Evolutionary conservation across 1,140 invertebrate species (phyloP).

Genomic region (Mamestra configurata): DNA sequence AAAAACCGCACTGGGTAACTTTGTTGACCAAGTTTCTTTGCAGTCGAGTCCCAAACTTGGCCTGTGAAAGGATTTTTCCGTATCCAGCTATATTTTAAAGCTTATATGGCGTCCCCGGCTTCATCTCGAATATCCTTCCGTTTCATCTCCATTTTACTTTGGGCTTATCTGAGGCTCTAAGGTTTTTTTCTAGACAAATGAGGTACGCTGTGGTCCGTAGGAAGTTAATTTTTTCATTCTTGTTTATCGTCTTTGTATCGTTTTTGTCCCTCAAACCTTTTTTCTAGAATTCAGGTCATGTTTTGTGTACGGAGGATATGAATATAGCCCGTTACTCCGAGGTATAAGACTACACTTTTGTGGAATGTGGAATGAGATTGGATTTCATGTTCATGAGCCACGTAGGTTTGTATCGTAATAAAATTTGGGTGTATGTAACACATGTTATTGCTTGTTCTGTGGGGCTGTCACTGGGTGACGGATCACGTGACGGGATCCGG

Average conservation of each 20-base stretch:
- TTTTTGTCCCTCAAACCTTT: conserved; percentile 46
- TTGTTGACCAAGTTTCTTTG: conserved; percentile 48
- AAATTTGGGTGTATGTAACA: conserved; percentile 51
- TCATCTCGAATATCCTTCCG: conserved; percentile 67
- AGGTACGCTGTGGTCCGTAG: conserved; percentile 54
- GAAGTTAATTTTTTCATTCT: conserved; percentile 56
- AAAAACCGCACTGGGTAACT: conserved; percentile 37
- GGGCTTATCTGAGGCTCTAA: conserved; percentile 66
- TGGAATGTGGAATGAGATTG: conserved; percentile 45
- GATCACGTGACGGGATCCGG: conserved; percentile 47
- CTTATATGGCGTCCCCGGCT: conserved; percentile 59
- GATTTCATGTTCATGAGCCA: conserved; percentile 44
- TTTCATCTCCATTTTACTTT: conserved; percentile 77
- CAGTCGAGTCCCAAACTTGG: conserved; percentile 40
- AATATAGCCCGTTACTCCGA: conserved; percentile 23
- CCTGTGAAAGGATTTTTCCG: conserved; percentile 61
- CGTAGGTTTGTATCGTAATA: conserved; percentile 51
- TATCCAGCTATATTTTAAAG: conserved; percentile 69
- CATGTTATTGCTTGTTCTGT: conserved; percentile 60
- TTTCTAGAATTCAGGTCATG: conserved; percentile 40
- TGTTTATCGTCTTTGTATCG: conserved; percentile 44
- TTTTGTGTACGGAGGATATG: conserved; percentile 38
- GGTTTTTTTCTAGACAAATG: conserved; percentile 68
- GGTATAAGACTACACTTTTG: conserved; percentile 6
- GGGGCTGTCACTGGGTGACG: conserved; percentile 56